Evolutionary conservation across 1,140 invertebrate genomes (phyloP), one percentile per base, ranked within the genome.

Genomic region (Leguminivora glycinivorella): DNA sequence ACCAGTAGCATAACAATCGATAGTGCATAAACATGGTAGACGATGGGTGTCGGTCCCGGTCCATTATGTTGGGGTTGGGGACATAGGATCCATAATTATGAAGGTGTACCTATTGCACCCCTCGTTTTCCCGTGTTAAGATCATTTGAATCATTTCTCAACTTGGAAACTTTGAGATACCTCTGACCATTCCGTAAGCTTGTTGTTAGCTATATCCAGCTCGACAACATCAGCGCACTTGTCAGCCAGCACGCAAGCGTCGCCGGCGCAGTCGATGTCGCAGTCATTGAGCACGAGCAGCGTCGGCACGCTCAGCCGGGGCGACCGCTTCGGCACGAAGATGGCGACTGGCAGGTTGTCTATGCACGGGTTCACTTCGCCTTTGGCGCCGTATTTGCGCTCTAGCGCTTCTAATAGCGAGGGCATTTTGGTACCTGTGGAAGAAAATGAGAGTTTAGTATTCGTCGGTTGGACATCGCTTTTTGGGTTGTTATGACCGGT

Each of bases 141-240:
- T n/a, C n/a, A n/a, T n/a, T n/a, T n/a, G n/a, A n/a, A n/a, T n/a
- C n/a, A n/a, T n/a, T n/a, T n/a, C n/a, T n/a, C n/a, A n/a, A n/a
- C n/a, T n/a, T n/a, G n/a, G n/a, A n/a, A 19, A 43, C 29, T 43
- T 25, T 69, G 19, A 71, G 80, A 90, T 92, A 96, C 95, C 92
- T 98, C 97, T 74, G 94, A 92, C 96, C 97, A 98, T 78, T 96
- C 94, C 58, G 94, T 94, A 6, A 98, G 92, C 82, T 96, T 95
- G 89, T 98, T 98, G 82, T 97, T 96, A 10, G 97, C 97, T 56
- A 98, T 92, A 84, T 98, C 97, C 56, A 98, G 92, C 91, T 98
- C 97, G 76, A 96, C 95, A 1, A 98, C 97, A 74, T 95, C 94
- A 52, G 94, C 94, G 85, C 97, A 98, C 87, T 97, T 96, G 70